Base-by-base conservation (phyloP, 2,797 vertebrate genomes). In the Natrix natrix region DNA sequence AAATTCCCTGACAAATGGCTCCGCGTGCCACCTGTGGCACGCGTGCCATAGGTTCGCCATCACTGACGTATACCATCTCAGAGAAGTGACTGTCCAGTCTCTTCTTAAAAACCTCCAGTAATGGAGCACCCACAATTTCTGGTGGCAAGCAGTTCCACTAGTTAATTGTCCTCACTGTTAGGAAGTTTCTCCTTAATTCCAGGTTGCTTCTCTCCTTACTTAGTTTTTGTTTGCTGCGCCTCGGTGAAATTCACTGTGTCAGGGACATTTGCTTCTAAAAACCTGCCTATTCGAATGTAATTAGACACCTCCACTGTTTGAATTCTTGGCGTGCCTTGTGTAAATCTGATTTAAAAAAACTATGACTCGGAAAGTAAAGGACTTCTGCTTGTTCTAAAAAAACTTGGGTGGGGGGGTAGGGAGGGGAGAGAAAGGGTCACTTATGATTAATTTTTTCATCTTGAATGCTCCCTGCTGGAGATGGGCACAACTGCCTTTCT, bases 321-420 rank as follows among this genome's bases (percentile, higher is more conserved):
- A 56, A 90, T 26, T 78, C 63, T 52, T 52, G 56, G 55, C 20
- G 5, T 60, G 12, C 52, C 56, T 88, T 59, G 14, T 32, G 88
- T 89, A 87, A 5, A 17, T 86, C 74, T 4, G 69, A 48, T 60
- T 26, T 56, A 86, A 4, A 92, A 24, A 59, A 86, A 86, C 55
- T 8, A 7, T 88, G 61, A 11, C 22, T 26, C 37, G 17, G 61
- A 92, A 17, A 92, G 56, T 88, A 69, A 88, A 32, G 48, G 55
- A 89, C 63, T 92, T 37, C 13, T 74, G 26, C 88, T 5, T 86
- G 83, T 92, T 89, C 74, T 86, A 92, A 63, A 86, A 83, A 86
- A 61, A 24, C 28, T 86, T 57, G 69, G 11, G 24, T 57, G 69
- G 11, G 24, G 10, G 10, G 26, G 26, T 37, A 1, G 32, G 32